Percentiles rank a stretch among this genome's conserved stretches.
Conservation (phyloP, 37 sponge, comb jelly and placozoan genomes). For the Amphimedon queenslandica region DNA sequence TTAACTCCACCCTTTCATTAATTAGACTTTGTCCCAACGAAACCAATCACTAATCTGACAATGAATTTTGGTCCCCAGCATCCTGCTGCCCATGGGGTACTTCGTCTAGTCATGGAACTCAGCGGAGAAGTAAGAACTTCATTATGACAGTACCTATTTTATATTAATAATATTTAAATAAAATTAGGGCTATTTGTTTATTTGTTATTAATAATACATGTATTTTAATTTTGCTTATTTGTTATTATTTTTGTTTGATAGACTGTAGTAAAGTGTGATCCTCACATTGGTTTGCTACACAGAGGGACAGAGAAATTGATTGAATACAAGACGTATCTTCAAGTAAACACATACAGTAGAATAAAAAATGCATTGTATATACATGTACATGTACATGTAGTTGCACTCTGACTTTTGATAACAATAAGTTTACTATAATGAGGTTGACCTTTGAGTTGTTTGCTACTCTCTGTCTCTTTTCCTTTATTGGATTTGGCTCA, state of each 20-base stretch:
- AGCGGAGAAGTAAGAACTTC: conserved; percentile 91
- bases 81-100: conserved; percentile 98
- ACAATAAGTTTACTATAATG: no score
- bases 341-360: conserved; percentile 35
- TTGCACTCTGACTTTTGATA: no score
- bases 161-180: no score
- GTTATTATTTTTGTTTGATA: conserved; percentile 28
- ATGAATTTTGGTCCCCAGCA: conserved; percentile 99
- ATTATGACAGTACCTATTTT: no score
- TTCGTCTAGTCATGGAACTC: conserved; percentile 85
- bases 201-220: not conserved
- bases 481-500: not conserved
- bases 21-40: conserved; percentile 39
- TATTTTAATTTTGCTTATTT: not conserved
- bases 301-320: conserved; percentile 98
- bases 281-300: conserved; percentile 97
- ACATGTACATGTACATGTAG: not conserved
- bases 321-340: conserved; percentile 97
- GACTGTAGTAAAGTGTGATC: conserved; percentile 83
- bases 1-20: not conserved
- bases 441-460: no score
- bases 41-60: conserved; percentile 66
- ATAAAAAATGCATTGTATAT: not conserved
- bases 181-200: not conserved
- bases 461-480: not conserved